Conservation (phyloP, 2,113 vertebrate species). For the Helogale parvula region DNA sequence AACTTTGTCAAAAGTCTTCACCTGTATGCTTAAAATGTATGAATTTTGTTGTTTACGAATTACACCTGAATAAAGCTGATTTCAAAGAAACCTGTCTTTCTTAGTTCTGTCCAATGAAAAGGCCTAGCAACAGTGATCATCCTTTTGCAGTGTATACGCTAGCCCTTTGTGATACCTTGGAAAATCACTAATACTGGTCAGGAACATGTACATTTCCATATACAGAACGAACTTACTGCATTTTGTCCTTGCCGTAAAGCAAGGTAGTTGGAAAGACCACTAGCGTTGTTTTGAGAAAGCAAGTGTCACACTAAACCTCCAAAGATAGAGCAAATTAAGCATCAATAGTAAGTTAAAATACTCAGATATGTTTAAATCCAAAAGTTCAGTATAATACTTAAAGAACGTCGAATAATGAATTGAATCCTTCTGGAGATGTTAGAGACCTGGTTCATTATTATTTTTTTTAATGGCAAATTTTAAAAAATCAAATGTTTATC, state of each 20-base stretch:
- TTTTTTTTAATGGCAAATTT: neutral
- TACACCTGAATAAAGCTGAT: neutral
- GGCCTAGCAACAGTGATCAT: neutral
- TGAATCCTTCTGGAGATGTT: neutral
- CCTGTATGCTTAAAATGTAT: neutral
- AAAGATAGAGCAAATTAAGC: neutral
- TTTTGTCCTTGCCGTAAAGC: neutral
- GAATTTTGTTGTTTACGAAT: neutral
- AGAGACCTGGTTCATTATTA: neutral
- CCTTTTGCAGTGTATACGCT: neutral
- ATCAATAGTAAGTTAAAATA: neutral
- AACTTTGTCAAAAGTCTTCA: neutral
- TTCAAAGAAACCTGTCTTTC: neutral
- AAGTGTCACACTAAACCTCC: neutral
- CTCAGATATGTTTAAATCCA: constrained; percentile 1
- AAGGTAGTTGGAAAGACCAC: neutral
- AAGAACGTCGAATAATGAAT: neutral
- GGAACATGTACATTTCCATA: neutral
- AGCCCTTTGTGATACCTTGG: neutral
- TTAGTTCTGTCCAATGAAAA: neutral
- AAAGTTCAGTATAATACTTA: neutral
- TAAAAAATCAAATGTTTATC: neutral
- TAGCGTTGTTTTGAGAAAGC: neutral
- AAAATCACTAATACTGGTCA: neutral
- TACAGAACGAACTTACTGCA: neutral